Percentiles rank a stretch among this genome's conserved stretches.
Evolutionary conservation across 2,797 vertebrate genomes (phyloP).

Genomic region (Pseudomugil gertrudae): DNA sequence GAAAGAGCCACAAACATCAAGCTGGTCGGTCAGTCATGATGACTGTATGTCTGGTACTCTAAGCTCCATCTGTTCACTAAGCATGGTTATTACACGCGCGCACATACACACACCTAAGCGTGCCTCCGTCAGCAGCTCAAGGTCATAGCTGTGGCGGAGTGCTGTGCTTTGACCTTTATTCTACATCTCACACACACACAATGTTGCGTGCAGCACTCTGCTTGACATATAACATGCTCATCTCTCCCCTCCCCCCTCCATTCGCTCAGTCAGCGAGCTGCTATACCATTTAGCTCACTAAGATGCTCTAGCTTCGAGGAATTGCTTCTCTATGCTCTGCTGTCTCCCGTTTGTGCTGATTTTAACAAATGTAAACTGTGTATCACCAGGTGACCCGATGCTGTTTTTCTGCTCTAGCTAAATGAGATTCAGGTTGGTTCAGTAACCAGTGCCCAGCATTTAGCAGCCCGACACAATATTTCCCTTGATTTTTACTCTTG

Average conservation of each 20-base stretch:
- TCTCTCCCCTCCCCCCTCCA: constrained; percentile 65
- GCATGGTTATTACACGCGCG: constrained; percentile 75
- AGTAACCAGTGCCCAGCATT: neutral
- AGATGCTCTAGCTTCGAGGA: constrained; percentile 45
- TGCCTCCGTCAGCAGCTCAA: constrained; percentile 75
- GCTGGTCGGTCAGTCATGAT: constrained; percentile 76
- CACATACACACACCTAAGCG: constrained; percentile 23
- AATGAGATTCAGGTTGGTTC: neutral
- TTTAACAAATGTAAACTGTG: neutral
- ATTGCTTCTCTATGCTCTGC: constrained; percentile 19
- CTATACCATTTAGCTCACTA: constrained; percentile 43
- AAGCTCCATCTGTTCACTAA: constrained; percentile 81
- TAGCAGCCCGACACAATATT: neutral
- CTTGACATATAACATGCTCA: constrained; percentile 74
- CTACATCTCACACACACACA: constrained; percentile 57
- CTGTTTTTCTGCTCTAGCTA: neutral
- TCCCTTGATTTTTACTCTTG: neutral
- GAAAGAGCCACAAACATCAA: constrained; percentile 56
- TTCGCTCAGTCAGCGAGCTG: constrained; percentile 41
- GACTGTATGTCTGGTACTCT: constrained; percentile 78
- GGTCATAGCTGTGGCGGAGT: constrained; percentile 73
- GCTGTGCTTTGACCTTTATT: constrained; percentile 77
- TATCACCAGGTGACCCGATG: neutral
- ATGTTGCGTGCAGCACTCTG: constrained; percentile 68
- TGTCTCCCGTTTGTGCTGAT: neutral